Conservation (phyloP, 1,140 invertebrate species). For the Ericerus pela region DNA sequence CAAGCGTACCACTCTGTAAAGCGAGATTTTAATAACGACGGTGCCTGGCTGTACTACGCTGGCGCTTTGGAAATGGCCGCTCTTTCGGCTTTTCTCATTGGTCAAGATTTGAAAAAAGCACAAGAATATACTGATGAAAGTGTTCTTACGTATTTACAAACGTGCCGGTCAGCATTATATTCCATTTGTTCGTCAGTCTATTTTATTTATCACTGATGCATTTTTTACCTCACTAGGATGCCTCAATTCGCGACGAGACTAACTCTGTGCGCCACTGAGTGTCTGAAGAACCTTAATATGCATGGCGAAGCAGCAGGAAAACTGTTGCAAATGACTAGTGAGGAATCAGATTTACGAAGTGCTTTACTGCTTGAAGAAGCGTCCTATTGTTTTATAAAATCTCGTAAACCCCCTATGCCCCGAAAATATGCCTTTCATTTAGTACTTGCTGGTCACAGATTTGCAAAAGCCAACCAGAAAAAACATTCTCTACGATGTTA, state of each 20-base stretch:
- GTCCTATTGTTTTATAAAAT: constrained; percentile 73
- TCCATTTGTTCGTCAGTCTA: background rate
- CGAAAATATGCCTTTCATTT: constrained; percentile 95
- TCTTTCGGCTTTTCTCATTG: constrained; percentile 77
- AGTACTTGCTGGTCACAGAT: constrained; percentile 85
- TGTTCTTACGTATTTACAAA: constrained; percentile 74
- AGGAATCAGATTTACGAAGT: constrained; percentile 80
- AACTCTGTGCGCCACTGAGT: constrained; percentile 74
- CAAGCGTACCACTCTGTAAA: constrained; percentile 89
- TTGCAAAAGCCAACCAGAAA: constrained; percentile 76
- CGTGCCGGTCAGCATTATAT: constrained; percentile 51
- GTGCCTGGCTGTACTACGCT: constrained; percentile 93
- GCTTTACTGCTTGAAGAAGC: constrained; percentile 90
- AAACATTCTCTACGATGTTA: constrained; percentile 84
- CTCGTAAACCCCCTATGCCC: constrained; percentile 50
- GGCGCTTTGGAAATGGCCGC: constrained; percentile 92
- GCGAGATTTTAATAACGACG: constrained; percentile 87
- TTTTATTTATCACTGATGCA: background rate
- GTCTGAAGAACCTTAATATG: constrained; percentile 55
- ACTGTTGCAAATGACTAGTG: constrained; percentile 85
- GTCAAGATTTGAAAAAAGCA: constrained; percentile 52
- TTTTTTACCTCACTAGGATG: constrained; percentile 41
- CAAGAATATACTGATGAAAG: constrained; percentile 87
- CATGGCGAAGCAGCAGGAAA: constrained; percentile 82
- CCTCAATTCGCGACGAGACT: constrained; percentile 80